Conservation (phyloP, 2,113 vertebrate species). For the Pogona vitticeps region DNA sequence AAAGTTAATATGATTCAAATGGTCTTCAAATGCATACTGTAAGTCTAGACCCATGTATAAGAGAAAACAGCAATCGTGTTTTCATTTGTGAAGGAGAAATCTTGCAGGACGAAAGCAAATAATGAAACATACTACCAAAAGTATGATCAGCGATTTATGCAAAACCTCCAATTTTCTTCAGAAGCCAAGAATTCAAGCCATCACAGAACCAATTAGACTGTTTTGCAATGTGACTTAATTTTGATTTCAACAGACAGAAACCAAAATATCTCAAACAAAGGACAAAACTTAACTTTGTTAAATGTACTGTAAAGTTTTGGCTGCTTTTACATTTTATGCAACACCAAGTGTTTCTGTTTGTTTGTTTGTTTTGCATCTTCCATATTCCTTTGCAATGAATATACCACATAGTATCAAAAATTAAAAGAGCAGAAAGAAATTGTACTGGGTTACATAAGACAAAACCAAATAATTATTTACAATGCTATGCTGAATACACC, state of each 20-base stretch:
- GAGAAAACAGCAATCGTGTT: constrained; percentile 3
- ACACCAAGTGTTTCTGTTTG: no score
- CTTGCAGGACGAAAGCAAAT: background rate
- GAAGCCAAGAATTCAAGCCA: background rate
- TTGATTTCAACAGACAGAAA: constrained; percentile 43
- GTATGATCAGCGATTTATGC: background rate
- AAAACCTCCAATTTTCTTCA: constrained; percentile 7
- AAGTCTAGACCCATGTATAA: background rate
- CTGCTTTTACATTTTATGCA: background rate
- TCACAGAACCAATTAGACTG: background rate
- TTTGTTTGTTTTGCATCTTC: no score
- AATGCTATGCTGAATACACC: no score
- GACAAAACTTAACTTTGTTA: background rate
- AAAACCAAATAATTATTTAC: no score
- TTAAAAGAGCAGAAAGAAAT: no score
- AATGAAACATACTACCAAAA: background rate
- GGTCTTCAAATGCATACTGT: background rate
- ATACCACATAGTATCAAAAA: no score
- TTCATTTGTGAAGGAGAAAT: background rate
- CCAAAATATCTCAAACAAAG: background rate
- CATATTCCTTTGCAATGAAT: no score
- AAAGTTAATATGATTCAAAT: background rate
- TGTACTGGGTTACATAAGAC: no score
- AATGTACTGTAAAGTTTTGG: background rate
- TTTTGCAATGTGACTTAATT: constrained; percentile 23